Percentiles rank a stretch among this genome's conserved stretches.
phyloP scores from a whole-genome alignment of 2,797 vertebrate genomes.

The Darevskia nairensis region DNA sequence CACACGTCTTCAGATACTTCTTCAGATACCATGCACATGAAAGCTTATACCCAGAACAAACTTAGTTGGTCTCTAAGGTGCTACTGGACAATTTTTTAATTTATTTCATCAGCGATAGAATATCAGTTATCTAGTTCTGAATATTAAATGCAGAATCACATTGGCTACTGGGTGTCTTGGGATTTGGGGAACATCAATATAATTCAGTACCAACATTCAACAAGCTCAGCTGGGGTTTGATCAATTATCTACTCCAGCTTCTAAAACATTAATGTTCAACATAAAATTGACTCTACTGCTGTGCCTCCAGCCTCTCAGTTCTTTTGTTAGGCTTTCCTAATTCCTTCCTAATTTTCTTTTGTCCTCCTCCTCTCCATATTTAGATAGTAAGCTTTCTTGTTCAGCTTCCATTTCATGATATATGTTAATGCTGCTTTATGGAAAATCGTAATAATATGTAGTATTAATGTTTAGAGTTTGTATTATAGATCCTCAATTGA shows the following conservation, averaged over 20 bases:
- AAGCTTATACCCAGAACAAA: too few species aligned
- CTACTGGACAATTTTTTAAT: too few species aligned
- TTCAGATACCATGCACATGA: too few species aligned
- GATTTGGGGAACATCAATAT: neutral
- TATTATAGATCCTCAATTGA: neutral
- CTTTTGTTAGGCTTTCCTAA: neutral
- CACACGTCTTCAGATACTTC: too few species aligned
- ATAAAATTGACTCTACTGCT: neutral
- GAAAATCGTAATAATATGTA: neutral
- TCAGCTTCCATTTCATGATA: neutral
- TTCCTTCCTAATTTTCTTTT: neutral
- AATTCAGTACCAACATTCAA: neutral
- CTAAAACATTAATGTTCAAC: neutral
- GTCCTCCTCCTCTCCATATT: neutral
- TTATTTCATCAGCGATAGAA: neutral
- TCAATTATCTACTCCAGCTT: neutral
- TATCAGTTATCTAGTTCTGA: neutral
- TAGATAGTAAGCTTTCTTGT: neutral
- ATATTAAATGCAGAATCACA: neutral
- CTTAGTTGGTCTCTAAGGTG: too few species aligned
- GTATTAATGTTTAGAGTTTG: neutral
- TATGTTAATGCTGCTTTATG: neutral
- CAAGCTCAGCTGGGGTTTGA: rapidly evolving
- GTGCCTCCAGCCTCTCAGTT: neutral
- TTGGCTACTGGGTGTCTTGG: neutral